Evolutionary conservation across 2,888 invertebrate species (phyloP).

Genomic region (Meta bourneti): DNA sequence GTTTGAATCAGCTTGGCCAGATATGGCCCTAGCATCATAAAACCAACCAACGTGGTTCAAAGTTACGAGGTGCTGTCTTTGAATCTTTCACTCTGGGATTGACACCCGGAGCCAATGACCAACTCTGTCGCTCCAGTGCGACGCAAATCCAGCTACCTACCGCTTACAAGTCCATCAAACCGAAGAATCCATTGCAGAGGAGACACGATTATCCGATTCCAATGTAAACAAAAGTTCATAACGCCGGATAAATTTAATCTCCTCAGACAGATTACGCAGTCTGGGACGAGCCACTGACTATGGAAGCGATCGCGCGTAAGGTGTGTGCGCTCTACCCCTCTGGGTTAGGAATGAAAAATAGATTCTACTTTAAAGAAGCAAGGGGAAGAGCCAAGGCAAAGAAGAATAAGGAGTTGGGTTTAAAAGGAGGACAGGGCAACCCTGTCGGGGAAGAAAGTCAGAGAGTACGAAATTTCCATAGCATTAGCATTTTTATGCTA

Average conservation of each 20-base stretch:
- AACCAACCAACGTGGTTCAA: no score
- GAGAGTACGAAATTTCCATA: slow-evolving; percentile 74
- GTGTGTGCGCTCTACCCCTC: background rate
- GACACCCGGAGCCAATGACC: no score
- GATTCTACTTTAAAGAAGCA: slow-evolving; percentile 12
- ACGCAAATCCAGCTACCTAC: no score
- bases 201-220: background rate
- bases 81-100: no score
- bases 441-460: slow-evolving; percentile 41
- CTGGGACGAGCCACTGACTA: slow-evolving; percentile 40
- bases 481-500: slow-evolving; percentile 76
- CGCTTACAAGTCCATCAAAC: no score
- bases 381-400: slow-evolving; percentile 18
- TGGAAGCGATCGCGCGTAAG: slow-evolving; percentile 26
- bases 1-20: no score
- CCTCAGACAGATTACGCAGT: slow-evolving; percentile 51
- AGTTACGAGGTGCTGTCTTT: no score
- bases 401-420: slow-evolving; percentile 2
- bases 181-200: no score
- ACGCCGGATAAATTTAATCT: slow-evolving; percentile 60
- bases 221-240: slow-evolving; percentile 46
- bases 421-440: slow-evolving; percentile 23
- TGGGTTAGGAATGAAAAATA: slow-evolving; percentile 36
- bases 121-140: no score
- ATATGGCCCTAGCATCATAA: no score